Base-by-base conservation (phyloP, 2,113 vertebrate species). In the Pomatostomus ruficeps region DNA sequence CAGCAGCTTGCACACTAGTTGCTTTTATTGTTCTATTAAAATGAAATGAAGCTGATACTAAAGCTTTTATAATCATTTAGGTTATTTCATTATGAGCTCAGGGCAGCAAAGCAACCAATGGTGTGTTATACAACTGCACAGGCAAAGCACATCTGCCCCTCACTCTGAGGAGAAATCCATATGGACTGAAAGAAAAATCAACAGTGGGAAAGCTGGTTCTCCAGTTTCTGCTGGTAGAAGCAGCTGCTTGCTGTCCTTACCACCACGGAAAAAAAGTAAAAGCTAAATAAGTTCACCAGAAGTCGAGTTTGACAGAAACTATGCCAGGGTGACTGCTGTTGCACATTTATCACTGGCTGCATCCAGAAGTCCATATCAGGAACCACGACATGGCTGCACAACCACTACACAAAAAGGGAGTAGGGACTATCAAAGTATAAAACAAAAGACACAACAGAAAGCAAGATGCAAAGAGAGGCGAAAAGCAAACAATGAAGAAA, bases 11-110 rank as follows among this genome's bases (percentile, higher is more conserved):
- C 67, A 83, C 38, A 59, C 75, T 77, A 45, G 68, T 72, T 96
- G 89, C 82, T 95, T 95, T 96, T 95, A 95, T 52, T 81, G 71
- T 67, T 63, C 89, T 93, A 89, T 91, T 91, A 96, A 96, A 94
- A 90, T 86, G 93, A 95, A 95, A 95, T 67, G 38, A 93, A 93
- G 81, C 74, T 90, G 65, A 84, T 90, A 74, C 35, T 95, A 90
- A 95, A 95, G 92, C 78, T 95, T 95, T 96, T 85, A 84, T 88
- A 91, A 93, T 95, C 63, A 67, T 81, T 91, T 83, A 78, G 75
- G 78, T 71, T 93, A 85, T 88, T 93, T 78, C 54, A 79, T 86
- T 74, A 71, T 17, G 57, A 80, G 89, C 65, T 94, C 67, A 88
- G 89, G 62, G 74, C 72, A 74, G 55, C 78, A 89, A 74, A 79